These are phyloP conservation scores for Fissipunctia ypsillon DNA, from an alignment of 2,888 invertebrate genomes.

Conservation along the genomic window DNA sequence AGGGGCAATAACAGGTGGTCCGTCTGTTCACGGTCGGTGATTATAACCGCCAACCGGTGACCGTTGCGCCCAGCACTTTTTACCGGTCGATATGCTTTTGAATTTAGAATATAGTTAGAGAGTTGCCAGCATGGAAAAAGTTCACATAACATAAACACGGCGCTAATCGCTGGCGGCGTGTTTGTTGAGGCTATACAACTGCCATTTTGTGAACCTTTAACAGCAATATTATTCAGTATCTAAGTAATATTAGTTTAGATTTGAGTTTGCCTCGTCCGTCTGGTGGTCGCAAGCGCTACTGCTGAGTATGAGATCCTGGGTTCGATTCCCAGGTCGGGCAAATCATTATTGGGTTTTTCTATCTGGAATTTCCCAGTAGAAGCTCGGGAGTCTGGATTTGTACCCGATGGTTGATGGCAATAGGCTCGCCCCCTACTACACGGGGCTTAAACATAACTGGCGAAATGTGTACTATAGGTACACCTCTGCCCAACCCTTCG, in stretches of 20 bases:
- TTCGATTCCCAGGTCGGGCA: neutral
- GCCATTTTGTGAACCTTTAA: slow-evolving; percentile 26
- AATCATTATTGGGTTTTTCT: neutral
- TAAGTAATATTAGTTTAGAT: neutral
- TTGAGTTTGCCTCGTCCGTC: neutral
- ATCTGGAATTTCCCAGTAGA: neutral
- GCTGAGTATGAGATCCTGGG: neutral
- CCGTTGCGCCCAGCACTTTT: slow-evolving; percentile 77
- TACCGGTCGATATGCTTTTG: slow-evolving; percentile 70
- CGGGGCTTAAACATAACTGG: neutral
- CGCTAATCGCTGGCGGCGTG: slow-evolving; percentile 22
- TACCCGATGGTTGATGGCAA: neutral
- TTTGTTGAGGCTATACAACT: slow-evolving; percentile 20
- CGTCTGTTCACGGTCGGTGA: slow-evolving; percentile 83
- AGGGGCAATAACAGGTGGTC: slow-evolving; percentile 78
- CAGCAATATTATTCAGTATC: slow-evolving; percentile 9
- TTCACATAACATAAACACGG: slow-evolving; percentile 35
- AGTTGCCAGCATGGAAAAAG: slow-evolving; percentile 43
- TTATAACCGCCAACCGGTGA: slow-evolving; percentile 82
- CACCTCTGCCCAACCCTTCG: neutral
- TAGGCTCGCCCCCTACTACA: neutral
- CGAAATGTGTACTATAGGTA: neutral
- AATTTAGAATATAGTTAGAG: slow-evolving; percentile 59
- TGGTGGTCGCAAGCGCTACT: neutral
- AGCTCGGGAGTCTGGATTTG: neutral